These are phyloP conservation scores for Venustaconcha ellipsiformis DNA, from an alignment of 1,140 invertebrate genomes.

Conservation along the genomic window DNA sequence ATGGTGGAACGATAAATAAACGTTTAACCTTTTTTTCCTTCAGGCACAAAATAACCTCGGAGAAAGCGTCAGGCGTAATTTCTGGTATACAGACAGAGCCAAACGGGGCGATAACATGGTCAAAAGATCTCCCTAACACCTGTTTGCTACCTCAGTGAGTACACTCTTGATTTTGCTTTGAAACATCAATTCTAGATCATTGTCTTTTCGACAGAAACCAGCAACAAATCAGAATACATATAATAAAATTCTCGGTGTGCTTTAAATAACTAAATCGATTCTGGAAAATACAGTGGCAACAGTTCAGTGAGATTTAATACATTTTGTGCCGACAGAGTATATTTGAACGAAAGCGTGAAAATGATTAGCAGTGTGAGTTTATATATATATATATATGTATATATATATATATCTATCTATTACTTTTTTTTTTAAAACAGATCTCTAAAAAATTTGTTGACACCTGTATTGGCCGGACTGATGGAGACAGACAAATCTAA, in stretches of 20 bases:
- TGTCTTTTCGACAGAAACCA: too few species aligned
- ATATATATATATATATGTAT: too few species aligned
- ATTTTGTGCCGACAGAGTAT: too few species aligned
- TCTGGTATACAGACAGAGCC: constrained; percentile 91
- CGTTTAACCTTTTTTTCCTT: constrained; percentile 19
- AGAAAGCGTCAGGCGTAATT: constrained; percentile 94
- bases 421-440: constrained; percentile 3
- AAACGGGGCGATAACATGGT: constrained; percentile 94
- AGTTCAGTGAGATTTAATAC: too few species aligned
- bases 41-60: constrained; percentile 71
- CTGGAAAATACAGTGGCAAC: background rate
- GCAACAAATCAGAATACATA: background rate
- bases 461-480: constrained; percentile 10
- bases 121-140: constrained; percentile 83
- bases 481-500: constrained; percentile 1
- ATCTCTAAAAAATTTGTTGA: constrained; percentile 12
- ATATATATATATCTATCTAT: too few species aligned
- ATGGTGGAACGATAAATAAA: background rate
- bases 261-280: background rate
- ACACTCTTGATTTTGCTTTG: background rate
- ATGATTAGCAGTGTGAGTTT: too few species aligned
- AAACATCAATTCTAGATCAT: background rate
- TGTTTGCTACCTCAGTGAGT: constrained; percentile 62
- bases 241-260: background rate
- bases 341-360: too few species aligned